Percentiles rank a stretch among this genome's conserved stretches.
Conservation (phyloP, 2,113 vertebrate species). For the Tupaia tana region DNA sequence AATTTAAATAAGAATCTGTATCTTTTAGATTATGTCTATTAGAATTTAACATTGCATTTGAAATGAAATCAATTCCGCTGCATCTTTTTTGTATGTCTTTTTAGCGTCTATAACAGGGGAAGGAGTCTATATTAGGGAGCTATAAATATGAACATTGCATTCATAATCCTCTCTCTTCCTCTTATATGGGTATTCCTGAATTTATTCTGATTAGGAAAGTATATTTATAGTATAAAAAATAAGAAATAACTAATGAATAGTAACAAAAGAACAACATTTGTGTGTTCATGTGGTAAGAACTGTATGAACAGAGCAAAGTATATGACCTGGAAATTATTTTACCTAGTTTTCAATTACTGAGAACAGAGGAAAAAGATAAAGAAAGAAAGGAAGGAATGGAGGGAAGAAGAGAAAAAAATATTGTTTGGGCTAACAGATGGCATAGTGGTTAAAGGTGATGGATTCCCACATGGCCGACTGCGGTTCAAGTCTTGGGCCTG, state of each 20-base stretch:
- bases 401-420: background rate
- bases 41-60: background rate
- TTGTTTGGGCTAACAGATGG: background rate
- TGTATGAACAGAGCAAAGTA: background rate
- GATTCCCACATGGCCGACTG: too few species aligned
- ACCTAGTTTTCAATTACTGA: background rate
- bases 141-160: background rate
- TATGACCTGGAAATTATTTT: background rate
- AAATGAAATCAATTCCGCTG: background rate
- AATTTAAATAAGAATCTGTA: conserved; percentile 2
- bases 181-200: background rate
- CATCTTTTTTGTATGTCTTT: background rate
- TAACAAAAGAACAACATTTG: background rate
- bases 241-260: background rate
- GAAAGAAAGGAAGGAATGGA: background rate
- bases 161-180: background rate
- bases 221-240: background rate
- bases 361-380: background rate
- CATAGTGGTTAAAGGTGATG: too few species aligned
- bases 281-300: background rate
- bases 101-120: background rate
- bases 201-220: background rate
- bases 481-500: too few species aligned
- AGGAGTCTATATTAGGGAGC: background rate
- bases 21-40: background rate